Percentiles rank a stretch among this genome's conserved stretches.
Evolutionary conservation across 2,113 vertebrate species (phyloP).

Genomic region (Mobula birostris): DNA sequence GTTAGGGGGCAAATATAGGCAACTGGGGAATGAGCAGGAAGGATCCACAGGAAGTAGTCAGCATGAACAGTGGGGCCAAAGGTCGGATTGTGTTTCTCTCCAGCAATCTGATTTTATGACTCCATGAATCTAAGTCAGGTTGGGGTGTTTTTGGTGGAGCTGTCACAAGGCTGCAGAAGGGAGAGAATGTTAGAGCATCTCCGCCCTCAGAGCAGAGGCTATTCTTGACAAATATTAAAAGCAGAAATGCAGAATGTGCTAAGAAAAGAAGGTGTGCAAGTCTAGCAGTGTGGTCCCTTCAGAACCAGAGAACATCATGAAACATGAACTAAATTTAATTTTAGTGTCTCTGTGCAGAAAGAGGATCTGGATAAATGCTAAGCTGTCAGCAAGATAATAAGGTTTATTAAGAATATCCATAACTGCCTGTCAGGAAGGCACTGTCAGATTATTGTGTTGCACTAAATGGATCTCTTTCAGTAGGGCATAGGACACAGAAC

Average conservation of each 20-base stretch:
- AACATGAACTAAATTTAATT: not conserved
- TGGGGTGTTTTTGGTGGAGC: no score
- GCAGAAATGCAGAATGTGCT: not conserved
- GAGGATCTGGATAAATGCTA: not conserved
- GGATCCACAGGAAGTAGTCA: no score
- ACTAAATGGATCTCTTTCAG: not conserved
- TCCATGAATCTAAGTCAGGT: no score
- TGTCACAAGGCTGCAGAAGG: no score
- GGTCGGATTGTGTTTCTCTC: no score
- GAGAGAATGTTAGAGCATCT: no score
- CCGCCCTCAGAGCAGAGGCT: not conserved
- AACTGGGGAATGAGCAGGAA: no score
- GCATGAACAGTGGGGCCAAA: no score
- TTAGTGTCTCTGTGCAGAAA: not conserved
- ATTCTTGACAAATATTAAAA: not conserved
- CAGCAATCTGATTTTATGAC: no score
- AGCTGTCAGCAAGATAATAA: not conserved
- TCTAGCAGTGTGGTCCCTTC: not conserved
- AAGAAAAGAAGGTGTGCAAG: not conserved
- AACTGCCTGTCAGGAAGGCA: not conserved
- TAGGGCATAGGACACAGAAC: no score
- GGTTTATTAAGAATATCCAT: not conserved
- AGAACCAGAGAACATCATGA: not conserved
- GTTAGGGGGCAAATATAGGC: no score
- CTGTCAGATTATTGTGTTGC: not conserved